Evolutionary conservation across 2,888 invertebrate species (phyloP), one percentile per base, ranked within the genome.

Genomic region (Lacanobia wlatinum): DNA sequence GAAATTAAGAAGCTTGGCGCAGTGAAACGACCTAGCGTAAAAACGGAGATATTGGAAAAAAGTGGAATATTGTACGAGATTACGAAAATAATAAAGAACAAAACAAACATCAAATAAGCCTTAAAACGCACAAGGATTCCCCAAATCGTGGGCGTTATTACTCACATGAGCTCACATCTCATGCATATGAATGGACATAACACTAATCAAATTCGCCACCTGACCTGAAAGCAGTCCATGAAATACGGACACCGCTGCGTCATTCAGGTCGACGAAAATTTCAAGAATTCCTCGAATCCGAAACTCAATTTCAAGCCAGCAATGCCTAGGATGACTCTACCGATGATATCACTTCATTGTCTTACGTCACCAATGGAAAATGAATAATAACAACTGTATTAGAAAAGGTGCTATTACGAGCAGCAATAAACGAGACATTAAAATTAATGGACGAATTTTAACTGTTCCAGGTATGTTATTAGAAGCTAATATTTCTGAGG

Each of bases 331-430:
- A 76, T 72, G 65, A 78, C 75, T 68, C 18, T 23, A 21, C 3
- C 34, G 61, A 80, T 80, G 80, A 80, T 73, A 70, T 80, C 80
- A 80, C 34, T 80, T 38, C 53, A 67, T 12, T 28, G 40, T 16
- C 9, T 80, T 66, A 80, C 80, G 66, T 77, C 80, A 80, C 46
- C 64, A 34, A 64, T 64, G 69, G 56, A 77, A 73, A 67, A 21
- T 53, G 12, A 18, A 53, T 59, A 66, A 69, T 65, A 66, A 80
- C 43, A 80, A 63, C 12, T 34, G n/a, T 69, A 38, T 43, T 70
- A 70, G 76, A 80, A 77, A 80, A 67, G 56, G n/a, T 59, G 60
- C 50, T 58, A 80, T 80, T 78, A 76, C 18, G 34, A 52, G 10
- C 40, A 56, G 46, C 69, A 53, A 60, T 80, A 80, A 76, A 52